Base-by-base conservation (phyloP, 2,797 vertebrate genomes). In the Hippoglossus hippoglossus region DNA sequence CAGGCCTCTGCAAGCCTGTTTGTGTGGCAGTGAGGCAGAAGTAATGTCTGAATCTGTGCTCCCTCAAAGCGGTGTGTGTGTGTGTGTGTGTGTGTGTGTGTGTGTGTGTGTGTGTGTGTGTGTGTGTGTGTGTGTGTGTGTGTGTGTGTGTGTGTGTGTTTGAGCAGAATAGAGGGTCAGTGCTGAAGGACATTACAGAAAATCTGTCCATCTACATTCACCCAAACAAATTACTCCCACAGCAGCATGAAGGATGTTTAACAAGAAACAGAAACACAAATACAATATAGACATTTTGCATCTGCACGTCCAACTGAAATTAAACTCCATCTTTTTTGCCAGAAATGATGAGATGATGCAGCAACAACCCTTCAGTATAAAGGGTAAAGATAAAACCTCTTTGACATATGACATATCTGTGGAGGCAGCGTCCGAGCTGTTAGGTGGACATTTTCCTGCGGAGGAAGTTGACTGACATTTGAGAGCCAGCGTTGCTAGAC, bases 21-120 rank as follows among this genome's bases (percentile, higher is more conserved):
- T 91, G 91, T 92, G 89, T 88, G 71, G 89, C 87, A 89, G 84
- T 65, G 87, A 92, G 83, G 91, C 87, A 86, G 88, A 92, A 92
- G 77, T 91, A 91, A 92, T 83, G 75, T 75, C 71, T 75, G 90
- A 91, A 92, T 91, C 89, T 90, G 87, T 88, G 71, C 84, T 88
- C 67, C 85, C 88, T 92, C 67, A 71, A 66, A 92, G 87, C 81
- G 2, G 79, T 88, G 76, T 83, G 62, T 84, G 44, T 66, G 41
- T 26, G 50, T 67, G 54, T 53, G 63, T 52, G 63, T 56, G 66
- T 67, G 59, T 78, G 71, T 69, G 49, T 58, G 34, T 71, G 58
- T 67, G 58, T 51, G 22, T 22, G 22, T 22, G 22, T 22, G 22
- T 22, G 22, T 22, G 22, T 22, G 22, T 22, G 22, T 22, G 22